phyloP scores from a whole-genome alignment of 2,113 vertebrate species.

The Sterrhoptilus dennistouni region DNA sequence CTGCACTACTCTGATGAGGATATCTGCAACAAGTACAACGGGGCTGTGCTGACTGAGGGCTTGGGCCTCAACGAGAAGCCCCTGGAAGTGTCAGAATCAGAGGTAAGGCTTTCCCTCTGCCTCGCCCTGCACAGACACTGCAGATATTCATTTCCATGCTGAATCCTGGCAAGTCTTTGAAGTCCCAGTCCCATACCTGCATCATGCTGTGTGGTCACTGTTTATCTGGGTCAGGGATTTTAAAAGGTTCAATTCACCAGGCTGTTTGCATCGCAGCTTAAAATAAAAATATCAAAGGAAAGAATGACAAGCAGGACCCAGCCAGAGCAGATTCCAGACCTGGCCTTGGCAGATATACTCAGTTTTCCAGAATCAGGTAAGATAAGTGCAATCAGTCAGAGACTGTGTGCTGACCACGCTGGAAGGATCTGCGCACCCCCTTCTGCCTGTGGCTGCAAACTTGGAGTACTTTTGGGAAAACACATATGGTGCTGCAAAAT shows the following conservation, averaged over 20 bases:
- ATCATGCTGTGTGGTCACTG: background rate
- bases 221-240: background rate
- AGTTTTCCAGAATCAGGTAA: background rate
- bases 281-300: background rate
- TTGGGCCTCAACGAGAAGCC: constrained; percentile 86
- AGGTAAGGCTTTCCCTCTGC: constrained; percentile 74
- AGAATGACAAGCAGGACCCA: background rate
- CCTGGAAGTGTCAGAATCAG: constrained; percentile 87
- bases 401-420: background rate
- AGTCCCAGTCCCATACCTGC: background rate
- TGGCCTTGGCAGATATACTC: background rate
- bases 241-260: background rate
- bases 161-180: background rate
- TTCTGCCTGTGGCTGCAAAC: background rate
- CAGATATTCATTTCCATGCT: background rate
- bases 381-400: background rate
- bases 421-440: background rate
- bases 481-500: background rate
- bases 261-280: background rate
- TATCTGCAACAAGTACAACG: constrained; percentile 92
- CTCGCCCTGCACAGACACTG: background rate
- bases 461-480: background rate
- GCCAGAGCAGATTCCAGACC: background rate
- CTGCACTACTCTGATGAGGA: constrained; percentile 96
- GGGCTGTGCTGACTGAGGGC: constrained; percentile 84